Conservation (phyloP, 2,797 vertebrate genomes). For the Chelon auratus region DNA sequence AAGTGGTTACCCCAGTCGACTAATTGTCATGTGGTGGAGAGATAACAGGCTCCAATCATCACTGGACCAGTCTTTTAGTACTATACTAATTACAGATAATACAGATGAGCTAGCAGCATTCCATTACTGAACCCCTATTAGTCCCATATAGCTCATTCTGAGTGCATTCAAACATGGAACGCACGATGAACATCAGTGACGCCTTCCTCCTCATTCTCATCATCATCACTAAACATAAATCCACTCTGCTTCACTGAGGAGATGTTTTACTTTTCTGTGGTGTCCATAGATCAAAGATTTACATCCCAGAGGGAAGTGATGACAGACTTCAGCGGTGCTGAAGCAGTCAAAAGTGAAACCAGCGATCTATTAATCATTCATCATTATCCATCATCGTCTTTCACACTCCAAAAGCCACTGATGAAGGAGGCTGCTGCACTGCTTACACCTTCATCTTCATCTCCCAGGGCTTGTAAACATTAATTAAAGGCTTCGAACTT, state of each 20-base stretch:
- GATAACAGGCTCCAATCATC: constrained; percentile 39
- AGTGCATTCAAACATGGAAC: constrained; percentile 55
- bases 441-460: constrained; percentile 49
- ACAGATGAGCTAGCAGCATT: constrained; percentile 37
- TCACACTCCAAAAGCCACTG: constrained; percentile 12
- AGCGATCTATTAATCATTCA: constrained; percentile 66
- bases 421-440: constrained; percentile 16
- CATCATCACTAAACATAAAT: constrained; percentile 47
- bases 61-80: constrained; percentile 35
- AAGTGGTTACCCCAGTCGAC: constrained; percentile 17
- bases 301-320: constrained; percentile 42
- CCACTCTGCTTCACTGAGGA: constrained; percentile 19
- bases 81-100: constrained; percentile 48
- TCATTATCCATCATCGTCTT: constrained; percentile 51
- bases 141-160: constrained; percentile 46
- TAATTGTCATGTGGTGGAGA: constrained; percentile 18
- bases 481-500: constrained; percentile 64
- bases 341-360: constrained; percentile 55
- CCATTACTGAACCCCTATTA: constrained; percentile 20
- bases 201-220: constrained; percentile 27
- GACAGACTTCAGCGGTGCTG: constrained; percentile 48
- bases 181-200: constrained; percentile 23
- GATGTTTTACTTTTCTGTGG: constrained; percentile 45
- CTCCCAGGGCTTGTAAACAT: constrained; percentile 51
- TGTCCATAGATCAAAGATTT: constrained; percentile 62